Percentiles rank a stretch among this genome's conserved stretches.
phyloP scores from a whole-genome alignment of 2,113 vertebrate species.

The Octodon degus region DNA sequence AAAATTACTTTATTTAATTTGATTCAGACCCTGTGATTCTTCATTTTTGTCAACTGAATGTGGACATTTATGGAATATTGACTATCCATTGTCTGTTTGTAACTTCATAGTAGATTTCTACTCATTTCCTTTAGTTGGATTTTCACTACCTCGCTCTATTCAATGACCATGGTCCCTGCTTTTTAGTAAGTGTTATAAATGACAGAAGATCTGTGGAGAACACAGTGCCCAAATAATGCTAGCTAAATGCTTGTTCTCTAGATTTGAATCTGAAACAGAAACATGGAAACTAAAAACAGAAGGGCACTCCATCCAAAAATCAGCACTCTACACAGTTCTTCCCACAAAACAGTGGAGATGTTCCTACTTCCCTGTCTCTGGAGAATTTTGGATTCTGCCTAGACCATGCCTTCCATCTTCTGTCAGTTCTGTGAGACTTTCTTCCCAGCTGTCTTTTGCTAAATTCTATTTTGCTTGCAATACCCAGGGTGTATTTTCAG shows the following conservation, averaged over 20 bases:
- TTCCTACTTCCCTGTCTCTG: background rate
- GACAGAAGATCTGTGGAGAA: background rate
- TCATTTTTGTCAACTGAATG: background rate
- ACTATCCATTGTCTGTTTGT: background rate
- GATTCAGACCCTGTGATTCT: background rate
- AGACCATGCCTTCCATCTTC: background rate
- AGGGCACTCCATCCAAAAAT: background rate
- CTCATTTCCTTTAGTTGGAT: constrained; percentile 6
- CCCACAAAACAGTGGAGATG: background rate
- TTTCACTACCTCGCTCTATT: background rate
- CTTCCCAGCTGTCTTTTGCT: background rate
- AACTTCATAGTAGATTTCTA: background rate
- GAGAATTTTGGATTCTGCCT: constrained; percentile 4
- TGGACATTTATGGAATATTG: background rate
- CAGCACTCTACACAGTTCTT: background rate
- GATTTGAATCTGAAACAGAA: constrained; percentile 7
- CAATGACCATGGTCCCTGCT: background rate
- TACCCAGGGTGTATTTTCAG: background rate
- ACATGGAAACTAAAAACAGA: background rate
- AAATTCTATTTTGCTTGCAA: background rate
- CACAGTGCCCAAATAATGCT: background rate
- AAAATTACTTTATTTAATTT: constrained; percentile 38
- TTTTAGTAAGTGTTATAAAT: background rate
- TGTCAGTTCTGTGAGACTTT: background rate
- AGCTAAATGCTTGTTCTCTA: background rate